Evolutionary conservation across 2,797 vertebrate species (phyloP).

Genomic region (Graptemys geographica): DNA sequence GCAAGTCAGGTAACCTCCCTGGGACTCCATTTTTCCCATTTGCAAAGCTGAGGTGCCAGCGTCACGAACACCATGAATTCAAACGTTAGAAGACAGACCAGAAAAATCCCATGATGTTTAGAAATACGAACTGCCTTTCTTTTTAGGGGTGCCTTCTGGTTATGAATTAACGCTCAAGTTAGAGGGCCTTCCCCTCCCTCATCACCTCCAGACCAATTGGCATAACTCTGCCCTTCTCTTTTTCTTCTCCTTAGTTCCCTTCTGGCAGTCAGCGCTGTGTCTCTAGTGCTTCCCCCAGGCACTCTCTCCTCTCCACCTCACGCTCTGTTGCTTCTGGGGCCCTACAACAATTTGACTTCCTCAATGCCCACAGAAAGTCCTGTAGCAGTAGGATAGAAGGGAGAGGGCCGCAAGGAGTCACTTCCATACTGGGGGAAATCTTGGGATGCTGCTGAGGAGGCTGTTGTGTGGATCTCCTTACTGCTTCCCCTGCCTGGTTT

Average conservation of each 20-base stretch:
- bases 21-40: background rate
- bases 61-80: background rate
- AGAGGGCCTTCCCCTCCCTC: background rate
- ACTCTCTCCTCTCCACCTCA: accelerated
- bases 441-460: background rate
- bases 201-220: background rate
- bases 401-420: accelerated
- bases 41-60: background rate
- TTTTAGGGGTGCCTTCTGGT: background rate
- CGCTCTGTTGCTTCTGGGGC: accelerated
- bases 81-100: accelerated
- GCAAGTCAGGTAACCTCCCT: background rate
- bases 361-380: accelerated
- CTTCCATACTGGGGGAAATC: accelerated
- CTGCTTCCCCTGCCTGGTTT: background rate
- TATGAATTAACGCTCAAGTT: background rate
- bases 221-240: background rate
- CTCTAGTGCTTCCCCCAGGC: background rate
- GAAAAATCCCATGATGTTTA: background rate
- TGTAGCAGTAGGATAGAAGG: accelerated
- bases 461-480: accelerated
- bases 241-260: background rate
- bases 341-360: accelerated
- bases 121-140: background rate
- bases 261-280: background rate